Conservation (phyloP, 2,888 invertebrate genomes). For the Xanthia togata region DNA sequence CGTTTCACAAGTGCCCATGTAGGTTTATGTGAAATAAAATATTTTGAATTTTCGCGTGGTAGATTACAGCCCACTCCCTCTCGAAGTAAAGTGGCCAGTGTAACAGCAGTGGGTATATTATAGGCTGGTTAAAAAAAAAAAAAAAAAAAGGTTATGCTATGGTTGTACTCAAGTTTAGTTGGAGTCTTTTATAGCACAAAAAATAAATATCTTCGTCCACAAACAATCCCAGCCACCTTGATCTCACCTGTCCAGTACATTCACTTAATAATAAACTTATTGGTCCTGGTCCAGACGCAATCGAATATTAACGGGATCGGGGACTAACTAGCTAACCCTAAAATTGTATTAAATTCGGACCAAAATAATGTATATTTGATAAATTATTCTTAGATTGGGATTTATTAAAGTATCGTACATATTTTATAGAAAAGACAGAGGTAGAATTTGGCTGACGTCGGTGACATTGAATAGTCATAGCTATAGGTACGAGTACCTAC, state of each 20-base stretch:
- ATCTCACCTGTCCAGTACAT: constrained; percentile 33
- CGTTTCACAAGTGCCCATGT: too few species aligned
- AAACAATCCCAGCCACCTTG: constrained; percentile 15
- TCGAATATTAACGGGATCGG: constrained; percentile 65
- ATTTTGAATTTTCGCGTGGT: too few species aligned
- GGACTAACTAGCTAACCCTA: constrained; percentile 43
- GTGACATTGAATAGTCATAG: not conserved
- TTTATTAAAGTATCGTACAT: constrained; percentile 12
- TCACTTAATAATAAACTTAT: constrained; percentile 42
- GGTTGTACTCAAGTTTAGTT: not conserved
- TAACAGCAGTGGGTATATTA: too few species aligned
- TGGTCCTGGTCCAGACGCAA: constrained; percentile 34
- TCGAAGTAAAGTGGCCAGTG: too few species aligned
- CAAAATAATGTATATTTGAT: constrained; percentile 29
- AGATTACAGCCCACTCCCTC: too few species aligned
- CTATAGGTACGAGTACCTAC: too few species aligned
- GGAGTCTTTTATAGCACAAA: not conserved
- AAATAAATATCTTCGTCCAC: not conserved
- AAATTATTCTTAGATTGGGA: not conserved
- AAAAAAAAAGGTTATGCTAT: too few species aligned
- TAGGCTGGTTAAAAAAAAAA: too few species aligned
- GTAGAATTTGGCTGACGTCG: not conserved
- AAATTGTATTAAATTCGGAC: constrained; percentile 30
- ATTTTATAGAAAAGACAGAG: not conserved
- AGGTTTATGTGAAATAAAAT: too few species aligned